Base-by-base conservation (phyloP, 2,888 invertebrate genomes). In the Catocala sponsa region DNA sequence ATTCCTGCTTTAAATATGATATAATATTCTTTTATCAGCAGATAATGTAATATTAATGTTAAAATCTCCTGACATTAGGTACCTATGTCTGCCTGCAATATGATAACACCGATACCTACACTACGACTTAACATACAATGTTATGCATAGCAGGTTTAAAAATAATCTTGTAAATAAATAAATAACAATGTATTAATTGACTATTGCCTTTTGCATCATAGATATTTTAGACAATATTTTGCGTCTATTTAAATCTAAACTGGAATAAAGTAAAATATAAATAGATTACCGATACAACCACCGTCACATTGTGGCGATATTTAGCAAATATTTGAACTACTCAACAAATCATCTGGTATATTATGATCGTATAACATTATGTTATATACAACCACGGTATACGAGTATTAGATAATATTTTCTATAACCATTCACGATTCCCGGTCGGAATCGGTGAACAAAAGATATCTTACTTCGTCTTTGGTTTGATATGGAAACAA, bases 401-500 rank as follows among this genome's bases (percentile, higher is more conserved):
- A 62, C 52, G 65, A 74, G 63, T 72, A 64, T 60, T 67, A 64
- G 42, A 42, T 65, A 48, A 46, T 38, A 59, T 50, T 57, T 48
- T 54, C 47, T 61, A 59, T 56, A 55, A 63, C 55, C 50, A 56
- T 71, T 63, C 65, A 65, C 65, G 65, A 69, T 68, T 67, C 59
- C 33, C 55, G 63, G 53, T 70, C 49, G 56, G 62, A 69, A 73
- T 68, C 55, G 69, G 69, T 70, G 70, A 75, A 72, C 71, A 70
- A 75, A 68, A 66, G 70, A 63, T 61, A 68, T 72, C 70, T 87
- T 90, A 91, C 62, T 89, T 88, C 67, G 81, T 81, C 86, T 94
- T 92, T 89, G 92, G 89, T 79, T 92, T 93, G 84, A 94, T 94
- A 82, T 85, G 90, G 95, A 99, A 99, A 91, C 98, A 98, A 79